Percentiles rank a stretch among this genome's conserved stretches.
Evolutionary conservation across 53 echinoderm and acorn worm genomes (phyloP).

Genomic region (Luidia sarsii): DNA sequence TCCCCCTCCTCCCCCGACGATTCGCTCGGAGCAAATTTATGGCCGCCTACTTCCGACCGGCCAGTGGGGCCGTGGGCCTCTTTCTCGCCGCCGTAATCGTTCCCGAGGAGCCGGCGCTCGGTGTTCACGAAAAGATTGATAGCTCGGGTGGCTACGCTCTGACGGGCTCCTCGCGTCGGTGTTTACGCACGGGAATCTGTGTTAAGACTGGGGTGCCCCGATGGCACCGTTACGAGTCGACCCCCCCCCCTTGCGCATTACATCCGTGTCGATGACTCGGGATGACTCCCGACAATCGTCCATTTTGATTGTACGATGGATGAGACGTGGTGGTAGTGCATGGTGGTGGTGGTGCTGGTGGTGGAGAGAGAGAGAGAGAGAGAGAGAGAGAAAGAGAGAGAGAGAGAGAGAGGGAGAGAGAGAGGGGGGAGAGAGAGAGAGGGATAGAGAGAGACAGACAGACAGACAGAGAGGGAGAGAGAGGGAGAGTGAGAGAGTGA

Average conservation of each 20-base stretch:
- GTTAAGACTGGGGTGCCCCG: background rate
- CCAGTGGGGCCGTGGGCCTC: too few relatives aligned
- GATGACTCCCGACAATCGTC: too few relatives aligned
- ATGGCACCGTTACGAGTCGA: constrained; percentile 8
- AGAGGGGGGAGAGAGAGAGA: background rate
- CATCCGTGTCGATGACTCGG: too few relatives aligned
- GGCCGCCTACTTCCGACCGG: too few relatives aligned
- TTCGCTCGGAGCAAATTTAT: too few relatives aligned
- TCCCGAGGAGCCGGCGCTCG: background rate
- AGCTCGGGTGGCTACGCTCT: constrained; percentile 23
- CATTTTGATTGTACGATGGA: too few relatives aligned
- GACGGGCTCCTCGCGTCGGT: constrained; percentile 10
- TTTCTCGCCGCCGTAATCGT: too few relatives aligned
- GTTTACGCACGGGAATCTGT: constrained; percentile 35
- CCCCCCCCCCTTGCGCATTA: too few relatives aligned
- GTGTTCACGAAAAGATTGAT: constrained; percentile 24
- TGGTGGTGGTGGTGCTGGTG: too few relatives aligned
- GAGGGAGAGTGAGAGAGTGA: background rate
- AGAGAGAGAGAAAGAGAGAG: background rate
- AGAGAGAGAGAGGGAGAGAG: background rate
- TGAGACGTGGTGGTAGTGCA: too few relatives aligned
- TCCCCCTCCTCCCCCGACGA: background rate
- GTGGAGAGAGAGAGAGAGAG: too few relatives aligned
- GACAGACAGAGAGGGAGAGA: background rate
- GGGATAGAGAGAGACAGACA: too few relatives aligned